Conservation (phyloP, 2,888 invertebrate species). For the Adineta ricciae region DNA sequence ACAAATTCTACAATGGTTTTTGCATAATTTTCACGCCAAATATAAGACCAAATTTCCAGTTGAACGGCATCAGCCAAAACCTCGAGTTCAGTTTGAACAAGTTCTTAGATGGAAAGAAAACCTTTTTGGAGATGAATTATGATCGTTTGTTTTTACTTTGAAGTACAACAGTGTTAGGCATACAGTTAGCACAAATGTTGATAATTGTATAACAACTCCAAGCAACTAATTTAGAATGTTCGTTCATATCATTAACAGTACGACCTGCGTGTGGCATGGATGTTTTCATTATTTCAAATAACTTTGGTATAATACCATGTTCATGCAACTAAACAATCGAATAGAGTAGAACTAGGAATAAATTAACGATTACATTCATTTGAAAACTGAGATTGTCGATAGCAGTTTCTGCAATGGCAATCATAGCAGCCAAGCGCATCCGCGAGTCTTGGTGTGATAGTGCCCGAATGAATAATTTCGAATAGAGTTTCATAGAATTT, state of each 20-base stretch:
- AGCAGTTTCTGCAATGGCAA: neutral
- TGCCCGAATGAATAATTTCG: neutral
- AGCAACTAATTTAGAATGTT: neutral
- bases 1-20: neutral
- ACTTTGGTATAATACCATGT: neutral
- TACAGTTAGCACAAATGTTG: neutral
- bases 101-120: neutral
- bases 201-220: conserved; percentile 18
- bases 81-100: neutral
- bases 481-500: neutral
- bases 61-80: neutral
- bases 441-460: neutral
- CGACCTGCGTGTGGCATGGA: neutral
- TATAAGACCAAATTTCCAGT: conserved; percentile 5
- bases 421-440: conserved; percentile 6
- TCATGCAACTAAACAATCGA: neutral
- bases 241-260: neutral
- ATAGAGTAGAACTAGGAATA: too few species aligned
- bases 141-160: neutral
- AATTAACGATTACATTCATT: neutral
- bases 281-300: conserved; percentile 5
- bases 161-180: neutral
- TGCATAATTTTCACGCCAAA: conserved; percentile 21
- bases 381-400: conserved; percentile 10
- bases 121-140: too few species aligned